These are phyloP conservation scores for Lymantria monacha DNA, from an alignment of 2,888 invertebrate species.

Conservation along the genomic window DNA sequence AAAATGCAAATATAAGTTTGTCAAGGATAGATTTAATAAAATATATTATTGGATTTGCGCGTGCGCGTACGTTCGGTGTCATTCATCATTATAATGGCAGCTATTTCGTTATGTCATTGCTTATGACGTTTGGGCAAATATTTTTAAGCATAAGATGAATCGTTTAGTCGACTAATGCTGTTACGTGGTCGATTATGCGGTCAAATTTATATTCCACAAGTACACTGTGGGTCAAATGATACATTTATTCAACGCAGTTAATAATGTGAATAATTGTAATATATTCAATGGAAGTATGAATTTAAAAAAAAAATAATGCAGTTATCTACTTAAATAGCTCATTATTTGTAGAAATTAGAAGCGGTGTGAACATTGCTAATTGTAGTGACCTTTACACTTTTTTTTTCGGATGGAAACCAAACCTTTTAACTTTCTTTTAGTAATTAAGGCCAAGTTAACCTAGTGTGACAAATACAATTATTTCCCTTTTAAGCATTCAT, in stretches of 20 bases:
- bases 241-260: too few relatives aligned
- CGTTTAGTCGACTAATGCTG: constrained; percentile 24
- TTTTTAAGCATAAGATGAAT: constrained; percentile 33
- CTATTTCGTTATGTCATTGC: constrained; percentile 37
- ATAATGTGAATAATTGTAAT: too few relatives aligned
- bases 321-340: too few relatives aligned
- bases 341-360: neutral
- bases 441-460: neutral
- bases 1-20: constrained; percentile 16
- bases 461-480: neutral
- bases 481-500: neutral
- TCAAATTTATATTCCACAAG: neutral
- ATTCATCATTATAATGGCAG: constrained; percentile 33
- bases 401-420: neutral
- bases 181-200: constrained; percentile 20
- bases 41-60: constrained; percentile 25
- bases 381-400: neutral
- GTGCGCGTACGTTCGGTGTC: constrained; percentile 26
- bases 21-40: constrained; percentile 19
- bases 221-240: neutral
- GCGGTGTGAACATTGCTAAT: neutral
- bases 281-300: too few relatives aligned
- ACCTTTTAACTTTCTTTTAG: neutral
- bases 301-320: too few relatives aligned
- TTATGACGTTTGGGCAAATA: constrained; percentile 31